Evolutionary conservation across 2,888 invertebrate species (phyloP), one percentile per base, ranked within the genome.

Genomic region (Hoplodrina blanda): DNA sequence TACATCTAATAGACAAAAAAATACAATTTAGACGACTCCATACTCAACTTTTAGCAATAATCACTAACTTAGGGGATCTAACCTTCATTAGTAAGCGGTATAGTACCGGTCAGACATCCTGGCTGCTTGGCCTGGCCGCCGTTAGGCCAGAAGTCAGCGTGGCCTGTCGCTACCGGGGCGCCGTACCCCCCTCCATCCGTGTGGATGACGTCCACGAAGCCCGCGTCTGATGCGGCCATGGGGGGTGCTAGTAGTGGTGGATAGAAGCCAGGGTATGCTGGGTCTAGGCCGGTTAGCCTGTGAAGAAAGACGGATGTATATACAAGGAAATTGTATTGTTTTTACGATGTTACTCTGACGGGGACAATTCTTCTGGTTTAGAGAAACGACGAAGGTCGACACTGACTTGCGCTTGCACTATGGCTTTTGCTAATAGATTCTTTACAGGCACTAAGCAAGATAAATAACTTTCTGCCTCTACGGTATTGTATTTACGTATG

Each of bases 121-220:
- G 96, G 96, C 75, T 96, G 96, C 63, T 91, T 85, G 7, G 95
- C 92, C 0, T 69, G 78, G 0, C 96, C 96, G 0, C 88, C 91
- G 49, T 96, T 96, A 0, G 96, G 96, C 90, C 92, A 96, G 87
- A 95, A 96, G 88, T 96, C 95, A 0, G 87, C 96, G 41, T 91
- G 91, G 0, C 93, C 96, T 0, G 89, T 83, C 3, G 59, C 59
- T 1, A 70, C 46, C 0, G 90, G 88, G 0, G 91, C 83, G 0
- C 96, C 96, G 69, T 89, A 95, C 25, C 90, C 81, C 0, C 95
- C 95, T 0, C 87, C 89, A 78, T 96, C 96, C 0, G 96, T 96
- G 82, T 96, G 96, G 55, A 96, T 90, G 1, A 91, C 86, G 80
- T 96, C 96, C 37, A 96, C 96, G 76, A 96, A 96, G 0, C 30